Evolutionary conservation across 2,113 vertebrate species (phyloP).

Genomic region (Notiomystis cincta): DNA sequence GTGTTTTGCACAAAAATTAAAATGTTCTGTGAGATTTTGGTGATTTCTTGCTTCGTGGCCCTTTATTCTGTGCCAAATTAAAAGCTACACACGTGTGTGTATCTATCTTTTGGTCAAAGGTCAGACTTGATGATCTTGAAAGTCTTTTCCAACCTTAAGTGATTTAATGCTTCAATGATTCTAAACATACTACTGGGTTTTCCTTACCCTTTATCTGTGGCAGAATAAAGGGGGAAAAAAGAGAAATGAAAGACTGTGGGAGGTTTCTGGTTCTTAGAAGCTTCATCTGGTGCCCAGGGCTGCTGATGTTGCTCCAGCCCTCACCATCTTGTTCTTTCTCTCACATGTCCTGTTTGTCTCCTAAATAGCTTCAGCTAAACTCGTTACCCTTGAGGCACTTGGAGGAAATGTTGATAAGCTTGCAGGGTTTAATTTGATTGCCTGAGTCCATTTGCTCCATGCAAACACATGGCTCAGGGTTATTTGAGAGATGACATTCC

Average conservation of each 20-base stretch:
- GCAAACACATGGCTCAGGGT: not conserved
- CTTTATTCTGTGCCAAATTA: not conserved
- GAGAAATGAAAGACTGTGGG: not conserved
- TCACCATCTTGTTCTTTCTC: not conserved
- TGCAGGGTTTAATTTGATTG: conserved; percentile 5
- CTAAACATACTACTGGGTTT: not conserved
- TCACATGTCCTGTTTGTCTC: not conserved
- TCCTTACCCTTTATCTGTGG: not conserved
- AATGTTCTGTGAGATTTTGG: not conserved
- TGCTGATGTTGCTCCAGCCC: not conserved
- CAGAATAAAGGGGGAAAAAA: not conserved
- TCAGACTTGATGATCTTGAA: not conserved
- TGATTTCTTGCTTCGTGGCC: not conserved
- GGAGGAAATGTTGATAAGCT: conserved; percentile 30
- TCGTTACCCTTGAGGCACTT: not conserved
- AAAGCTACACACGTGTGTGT: fast-evolving
- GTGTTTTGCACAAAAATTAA: not conserved
- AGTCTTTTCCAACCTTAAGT: not conserved
- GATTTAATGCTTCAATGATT: not conserved
- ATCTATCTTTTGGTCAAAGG: not conserved
- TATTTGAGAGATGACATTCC: not conserved
- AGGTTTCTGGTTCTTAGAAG: not conserved
- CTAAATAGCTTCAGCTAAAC: not conserved
- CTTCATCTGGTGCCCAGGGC: not conserved
- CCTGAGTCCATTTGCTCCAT: not conserved